These are phyloP conservation scores for Masticophis lateralis DNA, from an alignment of 2,797 vertebrate genomes.

Conservation along the genomic window DNA sequence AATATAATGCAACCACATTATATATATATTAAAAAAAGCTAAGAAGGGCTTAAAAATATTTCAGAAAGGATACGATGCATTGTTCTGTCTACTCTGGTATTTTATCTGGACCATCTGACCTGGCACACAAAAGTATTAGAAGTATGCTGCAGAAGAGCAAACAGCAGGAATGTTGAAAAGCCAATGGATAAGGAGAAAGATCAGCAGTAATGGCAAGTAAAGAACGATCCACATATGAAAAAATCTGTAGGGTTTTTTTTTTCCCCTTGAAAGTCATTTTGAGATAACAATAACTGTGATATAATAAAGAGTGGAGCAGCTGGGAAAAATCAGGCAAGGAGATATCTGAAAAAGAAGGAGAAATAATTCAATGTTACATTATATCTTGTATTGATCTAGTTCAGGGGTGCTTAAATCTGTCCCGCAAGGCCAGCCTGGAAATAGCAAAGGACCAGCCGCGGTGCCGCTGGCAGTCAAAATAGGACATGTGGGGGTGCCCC, in stretches of 20 bases:
- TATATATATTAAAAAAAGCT: neutral
- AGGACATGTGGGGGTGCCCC: too few relatives aligned
- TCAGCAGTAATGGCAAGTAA: neutral
- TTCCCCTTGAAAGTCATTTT: slow-evolving; percentile 22
- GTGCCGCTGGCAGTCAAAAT: too few relatives aligned
- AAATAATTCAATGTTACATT: neutral
- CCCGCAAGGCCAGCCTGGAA: too few relatives aligned
- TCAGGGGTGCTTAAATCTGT: too few relatives aligned
- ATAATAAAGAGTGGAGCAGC: slow-evolving; percentile 8
- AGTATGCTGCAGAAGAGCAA: slow-evolving; percentile 8
- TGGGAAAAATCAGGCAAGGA: neutral
- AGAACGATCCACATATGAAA: neutral
- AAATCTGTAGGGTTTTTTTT: slow-evolving; percentile 9
- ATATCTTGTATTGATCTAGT: neutral
- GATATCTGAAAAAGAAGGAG: neutral
- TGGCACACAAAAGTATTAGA: neutral
- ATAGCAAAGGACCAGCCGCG: too few relatives aligned
- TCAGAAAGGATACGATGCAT: neutral
- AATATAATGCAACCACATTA: neutral
- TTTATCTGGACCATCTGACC: neutral
- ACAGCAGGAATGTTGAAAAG: neutral
- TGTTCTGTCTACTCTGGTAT: neutral
- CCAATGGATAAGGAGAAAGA: slow-evolving; percentile 13
- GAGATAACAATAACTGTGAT: slow-evolving; percentile 11
- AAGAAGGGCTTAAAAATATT: neutral